Evolutionary conservation across 2,888 invertebrate species (phyloP).

Genomic region (Drosophila mulleri): DNA sequence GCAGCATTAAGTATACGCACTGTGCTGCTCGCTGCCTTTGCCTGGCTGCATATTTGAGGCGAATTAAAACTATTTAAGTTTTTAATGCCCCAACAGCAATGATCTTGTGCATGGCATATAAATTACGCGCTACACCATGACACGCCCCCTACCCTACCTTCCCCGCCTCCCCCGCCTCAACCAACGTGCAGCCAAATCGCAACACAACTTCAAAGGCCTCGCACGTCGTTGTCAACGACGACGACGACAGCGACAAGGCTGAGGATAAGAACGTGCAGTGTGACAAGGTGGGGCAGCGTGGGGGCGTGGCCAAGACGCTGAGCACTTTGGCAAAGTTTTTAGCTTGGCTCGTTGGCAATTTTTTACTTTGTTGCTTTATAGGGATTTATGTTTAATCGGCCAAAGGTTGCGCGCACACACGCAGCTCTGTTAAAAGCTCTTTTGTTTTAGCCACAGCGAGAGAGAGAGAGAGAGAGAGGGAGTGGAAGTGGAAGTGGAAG

Average conservation of each 20-base stretch:
- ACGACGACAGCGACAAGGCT: slow-evolving; percentile 43
- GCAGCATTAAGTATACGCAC: too few relatives aligned
- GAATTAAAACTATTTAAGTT: slow-evolving; percentile 81
- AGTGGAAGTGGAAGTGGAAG: neutral
- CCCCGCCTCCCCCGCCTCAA: too few relatives aligned
- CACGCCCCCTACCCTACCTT: slow-evolving; percentile 9
- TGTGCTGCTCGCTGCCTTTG: neutral
- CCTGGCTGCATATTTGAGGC: slow-evolving; percentile 64
- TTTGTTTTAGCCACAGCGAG: slow-evolving; percentile 51
- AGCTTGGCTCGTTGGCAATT: slow-evolving; percentile 78
- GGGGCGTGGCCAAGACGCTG: slow-evolving; percentile 48
- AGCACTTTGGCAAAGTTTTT: slow-evolving; percentile 78
- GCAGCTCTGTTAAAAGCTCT: slow-evolving; percentile 65
- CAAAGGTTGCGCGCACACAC: slow-evolving; percentile 70
- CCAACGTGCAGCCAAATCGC: slow-evolving; percentile 1
- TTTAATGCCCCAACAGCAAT: slow-evolving; percentile 77
- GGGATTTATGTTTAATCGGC: slow-evolving; percentile 80
- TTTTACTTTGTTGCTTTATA: slow-evolving; percentile 79
- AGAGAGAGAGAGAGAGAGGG: neutral
- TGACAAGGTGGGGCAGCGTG: neutral
- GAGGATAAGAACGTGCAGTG: slow-evolving; percentile 52
- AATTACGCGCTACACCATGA: slow-evolving; percentile 52
- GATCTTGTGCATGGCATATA: slow-evolving; percentile 79
- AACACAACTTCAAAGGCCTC: slow-evolving; percentile 68
- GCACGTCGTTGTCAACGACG: slow-evolving; percentile 62